Base-by-base conservation (phyloP, 2,888 invertebrate genomes). In the Agapostemon virescens region DNA sequence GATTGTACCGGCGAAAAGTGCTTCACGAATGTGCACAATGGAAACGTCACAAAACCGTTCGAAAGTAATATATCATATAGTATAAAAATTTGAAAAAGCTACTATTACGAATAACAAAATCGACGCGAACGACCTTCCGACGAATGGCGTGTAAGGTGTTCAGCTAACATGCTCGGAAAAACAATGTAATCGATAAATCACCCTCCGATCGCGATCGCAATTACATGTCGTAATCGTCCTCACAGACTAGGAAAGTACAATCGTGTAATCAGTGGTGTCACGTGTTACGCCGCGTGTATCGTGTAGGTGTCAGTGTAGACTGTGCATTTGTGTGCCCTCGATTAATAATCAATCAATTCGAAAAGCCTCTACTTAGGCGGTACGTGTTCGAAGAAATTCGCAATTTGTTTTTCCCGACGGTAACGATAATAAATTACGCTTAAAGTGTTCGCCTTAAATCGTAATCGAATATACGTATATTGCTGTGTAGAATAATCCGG, bases 171-270 rank as follows among this genome's bases (percentile, higher is more conserved):
- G 58, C 36, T 67, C 61, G 13, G 52, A 69, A 38, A n/a, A 79
- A 74, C 74, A 71, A 68, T 40, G 38, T 13, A 58, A 69, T 70
- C 69, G 58, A 63, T 72, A 68, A 69, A 79, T 80, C 72, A 15
- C 45, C 36, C 23, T 17, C 42, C 40, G 73, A 69, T 66, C 52
- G 52, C 33, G 67, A 33, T 36, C 66, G 36, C 69, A 6, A 9
- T 79, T 67, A 58, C 49, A 58, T 58, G 64, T 67, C 38, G 58
- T 40, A 66, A 70, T 58, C 42, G 45, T 63, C 30, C 67, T 33
- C 26, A 15, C 15, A 17, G 38, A 30, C 52, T 23, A 45, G 52
- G 11, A 55, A 45, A n/a, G n/a, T 45, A 63, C 20, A 33, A 61
- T 67, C 58, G 30, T 40, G 38, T 40, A 40, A 77, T 69, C 52